Evolutionary conservation across 2,113 vertebrate genomes (phyloP), one percentile per base, ranked within the genome.

Genomic region (Pedetes capensis): DNA sequence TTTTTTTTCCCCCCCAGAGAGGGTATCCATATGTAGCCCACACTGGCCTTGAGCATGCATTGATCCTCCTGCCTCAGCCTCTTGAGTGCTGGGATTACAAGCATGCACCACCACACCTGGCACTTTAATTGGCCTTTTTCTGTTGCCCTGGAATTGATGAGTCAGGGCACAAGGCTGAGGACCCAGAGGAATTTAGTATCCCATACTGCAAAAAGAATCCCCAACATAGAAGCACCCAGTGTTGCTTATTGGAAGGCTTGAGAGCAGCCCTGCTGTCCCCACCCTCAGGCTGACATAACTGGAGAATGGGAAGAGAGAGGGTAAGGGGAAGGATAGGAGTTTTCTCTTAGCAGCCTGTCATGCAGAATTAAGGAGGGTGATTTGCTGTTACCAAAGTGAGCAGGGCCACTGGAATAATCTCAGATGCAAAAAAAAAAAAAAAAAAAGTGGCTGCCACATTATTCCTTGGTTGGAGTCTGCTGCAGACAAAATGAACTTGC

Each of bases 111-210:
- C n/a, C n/a, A n/a, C n/a, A n/a, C n/a, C n/a, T n/a, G n/a, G n/a
- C n/a, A n/a, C 64, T 88, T 80, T 95, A 87, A 94, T 96, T 68
- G 81, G 20, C 51, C 71, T 89, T 95, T 97, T 97, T 94, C 95
- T 96, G 82, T 93, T 95, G 66, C 88, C 55, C 78, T 95, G 95
- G 89, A 95, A 95, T 92, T 85, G 81, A 82, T 90, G 95, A 95
- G 49, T 84, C 88, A 87, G 81, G 85, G 39, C 79, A 61, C 49
- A 68, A 37, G 75, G 94, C 59, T 59, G 66, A 95, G 47, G 53
- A 68, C 66, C 76, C 37, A 66, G 64, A 90, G 71, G 32, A 72
- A 57, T 44, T 78, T 34, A 27, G 79, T 76, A n/a, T 53, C 9
- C 47, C 51, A 57, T 32, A 25, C 22, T 8, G 51, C 25, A 79